Evolutionary conservation across 2,888 invertebrate species (phyloP).

Genomic region (Platycnemis pennipes): DNA sequence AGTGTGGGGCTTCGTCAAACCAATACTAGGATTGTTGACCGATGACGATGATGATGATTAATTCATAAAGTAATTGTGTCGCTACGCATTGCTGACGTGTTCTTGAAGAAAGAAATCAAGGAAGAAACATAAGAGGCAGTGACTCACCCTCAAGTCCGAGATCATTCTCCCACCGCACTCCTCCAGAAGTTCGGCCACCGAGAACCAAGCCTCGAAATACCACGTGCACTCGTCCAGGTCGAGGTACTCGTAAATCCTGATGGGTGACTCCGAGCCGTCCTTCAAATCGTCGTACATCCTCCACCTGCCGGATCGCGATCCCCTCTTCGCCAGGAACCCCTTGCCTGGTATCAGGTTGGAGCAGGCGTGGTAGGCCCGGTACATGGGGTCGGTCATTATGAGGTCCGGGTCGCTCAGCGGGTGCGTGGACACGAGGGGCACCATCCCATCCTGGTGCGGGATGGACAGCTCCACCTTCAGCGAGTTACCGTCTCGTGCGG

Average conservation of each 20-base stretch:
- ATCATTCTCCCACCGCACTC: constrained; percentile 78
- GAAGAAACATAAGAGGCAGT: too few relatives aligned
- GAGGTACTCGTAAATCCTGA: constrained; percentile 77
- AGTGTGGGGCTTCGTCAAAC: too few relatives aligned
- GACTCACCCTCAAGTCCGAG: constrained; percentile 76
- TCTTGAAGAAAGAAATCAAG: too few relatives aligned
- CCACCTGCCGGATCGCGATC: constrained; percentile 73
- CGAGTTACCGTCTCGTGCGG: constrained; percentile 76
- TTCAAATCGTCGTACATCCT: constrained; percentile 74
- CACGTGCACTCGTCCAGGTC: constrained; percentile 78
- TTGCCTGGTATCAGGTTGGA: constrained; percentile 76
- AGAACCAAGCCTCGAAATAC: constrained; percentile 78
- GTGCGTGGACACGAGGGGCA: constrained; percentile 78
- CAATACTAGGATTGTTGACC: too few relatives aligned
- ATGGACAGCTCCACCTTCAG: constrained; percentile 77
- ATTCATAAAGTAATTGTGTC: too few relatives aligned
- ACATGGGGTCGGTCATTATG: constrained; percentile 77
- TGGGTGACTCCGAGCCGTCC: constrained; percentile 74
- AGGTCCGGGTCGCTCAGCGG: constrained; percentile 78
- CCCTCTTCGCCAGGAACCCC: constrained; percentile 71
- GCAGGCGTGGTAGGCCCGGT: constrained; percentile 78
- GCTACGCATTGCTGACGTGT: too few relatives aligned
- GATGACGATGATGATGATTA: too few relatives aligned
- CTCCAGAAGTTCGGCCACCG: constrained; percentile 78
- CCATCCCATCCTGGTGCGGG: constrained; percentile 78